These are phyloP conservation scores for Agrotis segetum DNA, from an alignment of 2,888 invertebrate species.

Conservation along the genomic window DNA sequence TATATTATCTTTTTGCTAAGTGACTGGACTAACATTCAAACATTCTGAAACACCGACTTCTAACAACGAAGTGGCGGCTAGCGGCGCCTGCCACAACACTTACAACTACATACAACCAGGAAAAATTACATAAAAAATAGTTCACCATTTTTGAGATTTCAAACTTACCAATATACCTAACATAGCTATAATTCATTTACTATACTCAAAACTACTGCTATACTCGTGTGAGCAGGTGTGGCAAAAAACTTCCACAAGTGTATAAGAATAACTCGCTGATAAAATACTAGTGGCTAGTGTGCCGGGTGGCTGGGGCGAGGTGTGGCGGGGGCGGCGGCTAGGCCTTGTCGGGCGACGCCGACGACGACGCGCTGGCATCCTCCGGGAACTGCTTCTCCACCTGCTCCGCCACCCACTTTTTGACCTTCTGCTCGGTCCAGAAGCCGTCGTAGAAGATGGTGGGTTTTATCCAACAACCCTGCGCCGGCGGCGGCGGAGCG, in stretches of 20 bases:
- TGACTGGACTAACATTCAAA: slow-evolving; percentile 8
- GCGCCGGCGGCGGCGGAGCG: slow-evolving; percentile 74
- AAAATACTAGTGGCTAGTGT: slow-evolving; percentile 43
- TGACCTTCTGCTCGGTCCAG: slow-evolving; percentile 90
- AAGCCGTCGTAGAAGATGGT: slow-evolving; percentile 89
- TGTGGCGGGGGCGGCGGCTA: slow-evolving; percentile 20
- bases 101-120: slow-evolving; percentile 69
- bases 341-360: slow-evolving; percentile 67
- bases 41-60: slow-evolving; percentile 43
- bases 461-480: slow-evolving; percentile 88
- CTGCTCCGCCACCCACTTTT: slow-evolving; percentile 89
- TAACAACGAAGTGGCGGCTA: slow-evolving; percentile 42
- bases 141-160: slow-evolving; percentile 73
- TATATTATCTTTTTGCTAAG: too few species aligned
- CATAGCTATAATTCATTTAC: slow-evolving; percentile 53
- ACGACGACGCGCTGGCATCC: slow-evolving; percentile 70
- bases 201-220: slow-evolving; percentile 51
- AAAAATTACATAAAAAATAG: slow-evolving; percentile 78
- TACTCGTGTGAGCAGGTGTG: slow-evolving; percentile 59
- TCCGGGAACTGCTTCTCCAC: slow-evolving; percentile 88
- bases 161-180: slow-evolving; percentile 65
- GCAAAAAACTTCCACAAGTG: slow-evolving; percentile 65
- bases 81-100: slow-evolving; percentile 60
- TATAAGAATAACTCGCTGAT: slow-evolving; percentile 63
- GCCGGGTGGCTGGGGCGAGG: slow-evolving; percentile 9